Evolutionary conservation across 2,797 vertebrate species (phyloP), one percentile per base, ranked within the genome.

Genomic region (Channallabes apus): DNA sequence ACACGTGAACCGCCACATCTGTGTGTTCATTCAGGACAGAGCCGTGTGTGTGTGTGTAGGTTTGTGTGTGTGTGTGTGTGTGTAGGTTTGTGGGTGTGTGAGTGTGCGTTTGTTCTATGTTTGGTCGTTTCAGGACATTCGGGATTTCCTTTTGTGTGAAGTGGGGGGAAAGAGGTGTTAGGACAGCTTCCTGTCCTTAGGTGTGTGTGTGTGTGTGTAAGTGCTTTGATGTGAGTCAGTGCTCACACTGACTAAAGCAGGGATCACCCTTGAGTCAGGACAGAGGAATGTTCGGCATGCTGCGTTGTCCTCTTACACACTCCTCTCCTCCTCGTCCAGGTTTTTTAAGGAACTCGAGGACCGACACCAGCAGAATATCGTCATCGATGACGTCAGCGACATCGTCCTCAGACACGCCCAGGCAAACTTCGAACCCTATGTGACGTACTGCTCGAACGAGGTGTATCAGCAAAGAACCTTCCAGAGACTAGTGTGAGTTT

Each of bases 361-460:
- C 4, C 95, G 95, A 82, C 98, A 99, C 90, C 96, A 97, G 82
- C 96, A 95, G 91, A 98, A 94, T 86, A 94, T 98, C 17, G 91
- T 97, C 77, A 98, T 99, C 5, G 94, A 97, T 0, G 96, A 98
- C 90, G 97, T 99, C 87, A 98, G 97, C 2, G 97, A 99, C 89
- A 98, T 99, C 29, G 95, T 99, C 32, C 95, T 93, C 72, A 96
- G 94, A 69, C 98, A 99, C 0, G 90, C 97, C 0, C 91, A 95
- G 35, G 95, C 96, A 67, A 96, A 95, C 0, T 99, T 99, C 62
- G 98, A 99, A 59, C 98, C 98, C 0, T 99, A 98, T 5, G 91
- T 99, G 85, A 99, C 96, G 0, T 99, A 99, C 91, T 99, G 98
- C 94, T 98, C 96, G 86, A 99, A 99, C 4, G 98, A 99, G 91